A percentile compares a stretch with the other conserved stretches of the same genome.
These are phyloP conservation scores for Drosophila quinaria DNA, from an alignment of 2,888 invertebrate species.

Conservation along the genomic window DNA sequence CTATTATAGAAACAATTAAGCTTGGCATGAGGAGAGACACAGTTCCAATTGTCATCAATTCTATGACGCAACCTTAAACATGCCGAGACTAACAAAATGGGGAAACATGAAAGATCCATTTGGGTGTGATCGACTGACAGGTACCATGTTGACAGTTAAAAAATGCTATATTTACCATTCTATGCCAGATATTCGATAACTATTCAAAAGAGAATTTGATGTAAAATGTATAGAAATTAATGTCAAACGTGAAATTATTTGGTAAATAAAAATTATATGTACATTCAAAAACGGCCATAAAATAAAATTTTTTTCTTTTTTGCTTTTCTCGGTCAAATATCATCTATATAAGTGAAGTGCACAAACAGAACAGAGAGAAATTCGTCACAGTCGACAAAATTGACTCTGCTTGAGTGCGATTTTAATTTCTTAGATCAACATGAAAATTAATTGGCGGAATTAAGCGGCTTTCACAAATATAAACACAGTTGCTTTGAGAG, in stretches of 20 bases:
- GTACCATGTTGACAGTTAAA: not conserved
- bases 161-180: no score
- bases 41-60: slow-evolving; percentile 26
- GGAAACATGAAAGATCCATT: no score
- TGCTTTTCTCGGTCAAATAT: no score
- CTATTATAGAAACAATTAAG: slow-evolving; percentile 36
- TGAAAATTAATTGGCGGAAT: slow-evolving; percentile 84
- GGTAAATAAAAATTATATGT: no score
- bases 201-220: no score
- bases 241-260: no score
- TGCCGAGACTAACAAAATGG: not conserved
- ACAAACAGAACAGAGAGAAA: not conserved
- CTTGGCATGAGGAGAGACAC: not conserved
- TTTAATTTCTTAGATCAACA: slow-evolving; percentile 83
- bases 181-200: no score
- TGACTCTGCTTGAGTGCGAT: slow-evolving; percentile 58
- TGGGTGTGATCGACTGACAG: not conserved
- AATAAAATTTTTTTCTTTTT: no score
- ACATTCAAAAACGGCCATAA: no score
- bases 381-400: slow-evolving; percentile 20
- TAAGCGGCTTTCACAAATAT: slow-evolving; percentile 73
- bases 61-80: not conserved
- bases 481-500: slow-evolving; percentile 35
- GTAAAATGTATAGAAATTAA: no score
- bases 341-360: not conserved